phyloP scores from a whole-genome alignment of 1,140 invertebrate species.

The Penaeus indicus region DNA sequence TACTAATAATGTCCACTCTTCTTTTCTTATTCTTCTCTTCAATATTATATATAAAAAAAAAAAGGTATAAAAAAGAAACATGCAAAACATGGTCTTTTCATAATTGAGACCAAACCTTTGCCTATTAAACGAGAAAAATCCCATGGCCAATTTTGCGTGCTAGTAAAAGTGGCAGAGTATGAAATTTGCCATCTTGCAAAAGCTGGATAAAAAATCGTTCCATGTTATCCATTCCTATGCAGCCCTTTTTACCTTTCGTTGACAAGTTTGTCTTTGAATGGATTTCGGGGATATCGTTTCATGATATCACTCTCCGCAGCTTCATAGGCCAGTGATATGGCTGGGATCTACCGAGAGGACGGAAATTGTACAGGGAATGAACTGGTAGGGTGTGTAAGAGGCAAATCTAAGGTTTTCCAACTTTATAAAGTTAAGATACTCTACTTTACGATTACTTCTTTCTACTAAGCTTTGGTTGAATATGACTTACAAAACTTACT shows the following conservation, averaged over 20 bases:
- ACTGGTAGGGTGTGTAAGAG: too few relatives aligned
- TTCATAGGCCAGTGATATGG: conserved; percentile 97
- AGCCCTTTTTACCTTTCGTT: conserved; percentile 85
- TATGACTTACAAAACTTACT: too few relatives aligned
- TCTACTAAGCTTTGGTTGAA: too few relatives aligned
- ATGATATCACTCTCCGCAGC: conserved; percentile 96
- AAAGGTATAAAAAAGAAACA: background rate
- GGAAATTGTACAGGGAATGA: background rate
- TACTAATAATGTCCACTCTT: too few relatives aligned
- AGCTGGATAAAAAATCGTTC: conserved; percentile 36
- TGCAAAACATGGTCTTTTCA: conserved; percentile 10
- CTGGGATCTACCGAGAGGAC: conserved; percentile 82
- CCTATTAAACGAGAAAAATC: background rate
- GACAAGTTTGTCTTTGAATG: conserved; percentile 93
- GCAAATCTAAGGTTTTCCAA: too few relatives aligned
- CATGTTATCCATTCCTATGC: conserved; percentile 4
- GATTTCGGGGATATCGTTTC: conserved; percentile 94
- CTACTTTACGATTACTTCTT: too few relatives aligned
- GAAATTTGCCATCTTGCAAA: conserved; percentile 39
- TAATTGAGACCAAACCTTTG: conserved; percentile 11
- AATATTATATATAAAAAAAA: background rate
- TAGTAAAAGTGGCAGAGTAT: conserved; percentile 34
- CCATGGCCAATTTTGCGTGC: conserved; percentile 38
- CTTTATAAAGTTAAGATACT: too few relatives aligned
- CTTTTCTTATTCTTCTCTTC: too few relatives aligned